These are phyloP conservation scores for Coelogynopora nodosa DNA, from an alignment of 2,888 invertebrate genomes.

Conservation along the genomic window DNA sequence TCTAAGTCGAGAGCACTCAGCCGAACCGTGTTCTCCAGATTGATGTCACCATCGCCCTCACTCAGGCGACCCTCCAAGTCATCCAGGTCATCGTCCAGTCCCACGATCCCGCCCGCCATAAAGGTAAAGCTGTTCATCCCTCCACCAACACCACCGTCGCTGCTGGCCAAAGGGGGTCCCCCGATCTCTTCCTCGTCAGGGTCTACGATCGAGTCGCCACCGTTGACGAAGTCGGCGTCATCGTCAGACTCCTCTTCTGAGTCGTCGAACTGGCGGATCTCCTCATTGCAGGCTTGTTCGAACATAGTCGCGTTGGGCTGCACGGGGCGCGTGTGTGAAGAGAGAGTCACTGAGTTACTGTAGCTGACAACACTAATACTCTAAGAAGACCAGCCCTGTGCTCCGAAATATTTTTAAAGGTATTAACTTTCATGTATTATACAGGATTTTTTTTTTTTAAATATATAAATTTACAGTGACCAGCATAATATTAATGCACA, in stretches of 20 bases:
- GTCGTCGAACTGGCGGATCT: conserved; percentile 60
- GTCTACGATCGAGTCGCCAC: not conserved
- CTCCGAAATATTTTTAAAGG: too few relatives aligned
- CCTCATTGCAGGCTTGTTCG: conserved; percentile 66
- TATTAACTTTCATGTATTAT: too few relatives aligned
- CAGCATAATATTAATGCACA: too few relatives aligned
- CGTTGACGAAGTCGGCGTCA: conserved; percentile 53
- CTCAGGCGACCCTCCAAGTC: not conserved
- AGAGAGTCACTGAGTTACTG: too few relatives aligned
- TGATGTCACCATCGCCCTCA: not conserved
- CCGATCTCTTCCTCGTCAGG: not conserved
- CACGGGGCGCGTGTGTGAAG: too few relatives aligned
- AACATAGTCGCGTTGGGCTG: conserved; percentile 65
- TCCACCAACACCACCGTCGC: not conserved
- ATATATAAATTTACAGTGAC: too few relatives aligned
- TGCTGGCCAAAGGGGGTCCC: not conserved
- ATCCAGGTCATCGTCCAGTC: not conserved
- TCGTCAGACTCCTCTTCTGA: conserved; percentile 52
- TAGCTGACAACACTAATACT: too few relatives aligned
- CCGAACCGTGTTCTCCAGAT: not conserved
- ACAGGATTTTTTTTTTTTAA: too few relatives aligned
- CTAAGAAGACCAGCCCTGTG: too few relatives aligned
- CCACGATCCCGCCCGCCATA: not conserved
- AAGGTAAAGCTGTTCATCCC: not conserved
- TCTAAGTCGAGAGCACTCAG: not conserved